Conservation (phyloP, 30 jellyfish, hydroid and myxozoan species). For the Hydractinia echinata region DNA sequence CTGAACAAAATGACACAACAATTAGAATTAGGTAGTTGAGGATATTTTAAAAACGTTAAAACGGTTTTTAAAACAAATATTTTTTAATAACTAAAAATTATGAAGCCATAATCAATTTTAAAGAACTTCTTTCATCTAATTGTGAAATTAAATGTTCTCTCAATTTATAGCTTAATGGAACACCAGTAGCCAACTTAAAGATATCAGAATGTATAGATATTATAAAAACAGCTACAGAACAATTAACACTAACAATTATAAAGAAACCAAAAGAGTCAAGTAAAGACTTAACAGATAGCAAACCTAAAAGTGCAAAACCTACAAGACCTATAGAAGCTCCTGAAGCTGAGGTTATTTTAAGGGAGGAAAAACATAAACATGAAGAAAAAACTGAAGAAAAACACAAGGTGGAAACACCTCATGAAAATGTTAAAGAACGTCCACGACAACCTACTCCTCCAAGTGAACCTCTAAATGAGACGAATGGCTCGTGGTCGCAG, state of each 20-base stretch:
- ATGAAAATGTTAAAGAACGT: conserved; percentile 12
- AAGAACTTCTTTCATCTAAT: not conserved
- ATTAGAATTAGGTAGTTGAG: not conserved
- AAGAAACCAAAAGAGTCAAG: conserved; percentile 53
- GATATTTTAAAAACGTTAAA: not conserved
- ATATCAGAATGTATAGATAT: conserved; percentile 80
- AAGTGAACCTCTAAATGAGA: conserved; percentile 29
- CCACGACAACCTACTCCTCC: conserved; percentile 16
- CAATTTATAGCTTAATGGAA: conserved; percentile 55
- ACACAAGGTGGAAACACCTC: not conserved
- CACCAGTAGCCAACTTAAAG: conserved; percentile 61
- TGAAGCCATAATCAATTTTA: not conserved
- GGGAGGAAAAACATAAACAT: too few relatives aligned
- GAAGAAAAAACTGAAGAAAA: not conserved
- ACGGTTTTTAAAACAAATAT: not conserved
- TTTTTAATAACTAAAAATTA: not conserved
- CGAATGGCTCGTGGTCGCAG: conserved; percentile 78
- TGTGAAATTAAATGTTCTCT: too few relatives aligned
- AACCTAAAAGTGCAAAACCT: conserved; percentile 20
- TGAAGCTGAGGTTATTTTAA: not conserved
- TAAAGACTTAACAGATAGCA: conserved; percentile 35
- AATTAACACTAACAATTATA: conserved; percentile 43
- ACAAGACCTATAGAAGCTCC: conserved; percentile 34
- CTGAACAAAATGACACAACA: not conserved
- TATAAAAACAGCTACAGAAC: conserved; percentile 52